phyloP scores from a whole-genome alignment of 1,140 invertebrate genomes.

The Penaeus japonicus region DNA sequence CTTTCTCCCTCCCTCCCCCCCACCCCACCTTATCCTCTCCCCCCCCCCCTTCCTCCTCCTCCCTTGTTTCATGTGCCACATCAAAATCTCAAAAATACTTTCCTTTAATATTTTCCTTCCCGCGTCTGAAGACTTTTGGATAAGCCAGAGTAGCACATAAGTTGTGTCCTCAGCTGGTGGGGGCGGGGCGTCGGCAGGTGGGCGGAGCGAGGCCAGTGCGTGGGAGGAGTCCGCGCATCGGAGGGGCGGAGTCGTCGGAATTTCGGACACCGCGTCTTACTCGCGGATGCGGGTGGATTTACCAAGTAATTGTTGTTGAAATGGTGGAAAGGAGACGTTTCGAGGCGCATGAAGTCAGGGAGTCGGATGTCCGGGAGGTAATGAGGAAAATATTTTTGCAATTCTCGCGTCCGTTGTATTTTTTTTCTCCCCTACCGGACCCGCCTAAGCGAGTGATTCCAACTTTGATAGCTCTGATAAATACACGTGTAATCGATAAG shows the following conservation, averaged over 20 bases:
- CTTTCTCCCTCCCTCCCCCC: background rate
- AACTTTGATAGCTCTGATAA: no score
- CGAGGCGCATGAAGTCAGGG: background rate
- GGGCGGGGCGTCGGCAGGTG: background rate
- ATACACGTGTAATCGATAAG: no score
- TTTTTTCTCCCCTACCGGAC: no score
- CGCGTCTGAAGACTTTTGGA: background rate
- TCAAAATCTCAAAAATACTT: background rate
- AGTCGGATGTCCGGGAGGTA: background rate
- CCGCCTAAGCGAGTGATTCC: no score
- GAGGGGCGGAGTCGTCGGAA: background rate
- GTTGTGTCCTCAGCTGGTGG: background rate
- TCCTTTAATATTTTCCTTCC: background rate
- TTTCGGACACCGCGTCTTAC: background rate
- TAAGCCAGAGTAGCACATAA: background rate
- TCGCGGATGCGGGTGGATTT: background rate
- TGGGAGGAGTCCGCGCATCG: background rate
- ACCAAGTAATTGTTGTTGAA: conserved; percentile 13
- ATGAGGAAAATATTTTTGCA: background rate
- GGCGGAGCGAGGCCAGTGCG: background rate
- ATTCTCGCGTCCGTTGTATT: no score
- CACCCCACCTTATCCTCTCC: background rate
- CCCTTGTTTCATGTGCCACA: background rate
- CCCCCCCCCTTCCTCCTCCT: background rate
- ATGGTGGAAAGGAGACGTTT: conserved; percentile 4